Base-by-base conservation (phyloP, 1,140 invertebrate genomes). In the Penaeus indicus region DNA sequence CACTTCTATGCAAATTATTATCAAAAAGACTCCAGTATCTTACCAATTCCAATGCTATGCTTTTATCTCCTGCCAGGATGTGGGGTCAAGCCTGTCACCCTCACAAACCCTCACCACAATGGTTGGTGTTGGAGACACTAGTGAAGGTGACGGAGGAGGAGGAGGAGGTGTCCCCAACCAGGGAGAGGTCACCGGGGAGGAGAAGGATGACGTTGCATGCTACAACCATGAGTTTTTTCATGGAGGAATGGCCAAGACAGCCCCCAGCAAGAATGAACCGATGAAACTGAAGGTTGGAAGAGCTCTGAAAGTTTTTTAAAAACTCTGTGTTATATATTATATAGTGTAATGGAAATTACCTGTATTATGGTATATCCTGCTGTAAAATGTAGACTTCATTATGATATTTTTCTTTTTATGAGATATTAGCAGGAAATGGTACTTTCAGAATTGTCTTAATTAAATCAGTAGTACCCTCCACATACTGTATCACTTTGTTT, bases 221-320 rank as follows among this genome's bases (percentile, higher is more conserved):
- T 72, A 38, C 69, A 72, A 72, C 32, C 69, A 72, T 38, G 69
- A 27, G 32, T 72, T 72, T 38, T 72, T 72, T 13, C 69, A 72
- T 38, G 88, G 75, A 21, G 77, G 88, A 13, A 89, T 89, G 88
- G 88, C 88, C 62, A 89, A 89, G 78, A 85, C 88, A 61, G 61
- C 64, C 7, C 38, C 83, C 18, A 89, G 63, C 42, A 89, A 89
- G 61, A 63, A 69, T 25, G 88, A 85, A 2, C 21, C 88, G 22
- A 60, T 80, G n/a, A 89, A 89, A 22, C 22, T 85, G 61, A 89
- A 86, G 83, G 88, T 89, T 19, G 27, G 69, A 22, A 62, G 16
- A 81, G 47, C 13, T 4, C 27, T 4, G 3, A 80, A 21, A 80
- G n/a, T 21, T 42, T 19, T 80, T 16, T 80, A 32, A 32, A 32